Conservation (phyloP, 2,797 vertebrate species). For the Urocyon cinereoargenteus region DNA sequence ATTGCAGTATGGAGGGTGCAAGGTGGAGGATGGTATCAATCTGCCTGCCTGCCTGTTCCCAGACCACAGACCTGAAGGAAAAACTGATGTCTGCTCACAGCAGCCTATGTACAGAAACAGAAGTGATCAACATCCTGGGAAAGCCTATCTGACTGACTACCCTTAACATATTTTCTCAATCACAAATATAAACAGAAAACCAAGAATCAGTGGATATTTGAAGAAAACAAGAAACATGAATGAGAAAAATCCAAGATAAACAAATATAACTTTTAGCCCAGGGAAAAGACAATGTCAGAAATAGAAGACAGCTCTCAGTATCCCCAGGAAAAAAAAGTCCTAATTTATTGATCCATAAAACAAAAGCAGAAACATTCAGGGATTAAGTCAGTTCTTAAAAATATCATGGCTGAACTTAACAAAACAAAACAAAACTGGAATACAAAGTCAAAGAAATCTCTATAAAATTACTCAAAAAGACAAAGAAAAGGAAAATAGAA, state of each 20-base stretch:
- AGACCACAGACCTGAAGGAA: background rate
- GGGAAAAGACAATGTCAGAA: background rate
- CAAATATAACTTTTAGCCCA: background rate
- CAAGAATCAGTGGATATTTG: background rate
- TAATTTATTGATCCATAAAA: background rate
- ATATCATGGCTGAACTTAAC: background rate
- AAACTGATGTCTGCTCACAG: background rate
- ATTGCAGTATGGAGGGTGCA: too few species aligned
- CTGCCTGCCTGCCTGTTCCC: background rate
- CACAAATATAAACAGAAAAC: background rate
- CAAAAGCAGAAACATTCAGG: background rate
- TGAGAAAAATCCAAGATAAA: background rate
- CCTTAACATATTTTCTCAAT: background rate
- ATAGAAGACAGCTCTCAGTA: background rate
- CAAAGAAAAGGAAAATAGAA: background rate
- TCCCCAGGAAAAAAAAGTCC: background rate
- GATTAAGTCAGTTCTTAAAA: background rate
- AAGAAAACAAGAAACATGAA: background rate
- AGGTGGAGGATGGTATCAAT: accelerated
- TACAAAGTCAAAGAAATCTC: background rate
- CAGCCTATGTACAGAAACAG: background rate
- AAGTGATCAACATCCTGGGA: background rate
- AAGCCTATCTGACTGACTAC: background rate
- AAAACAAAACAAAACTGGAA: background rate
- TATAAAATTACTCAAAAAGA: background rate